Evolutionary conservation across 2,113 vertebrate genomes (phyloP).

Genomic region (Gambusia affinis): DNA sequence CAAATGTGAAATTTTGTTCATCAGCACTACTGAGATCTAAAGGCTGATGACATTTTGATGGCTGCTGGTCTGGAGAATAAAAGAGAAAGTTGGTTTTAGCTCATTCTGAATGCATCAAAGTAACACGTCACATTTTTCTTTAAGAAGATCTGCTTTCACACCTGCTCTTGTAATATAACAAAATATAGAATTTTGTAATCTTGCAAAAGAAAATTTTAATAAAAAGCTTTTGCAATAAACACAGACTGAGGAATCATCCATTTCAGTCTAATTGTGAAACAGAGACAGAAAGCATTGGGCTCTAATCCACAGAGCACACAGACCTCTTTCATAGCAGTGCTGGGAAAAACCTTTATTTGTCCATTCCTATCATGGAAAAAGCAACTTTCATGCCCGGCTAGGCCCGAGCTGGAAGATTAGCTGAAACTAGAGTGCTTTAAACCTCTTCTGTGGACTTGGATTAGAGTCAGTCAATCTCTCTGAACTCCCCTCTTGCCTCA

Average conservation of each 20-base stretch:
- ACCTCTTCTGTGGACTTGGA: slow-evolving; percentile 89
- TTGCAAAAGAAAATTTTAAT: not conserved
- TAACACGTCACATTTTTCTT: not conserved
- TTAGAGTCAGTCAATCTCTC: slow-evolving; percentile 85
- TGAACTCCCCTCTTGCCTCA: slow-evolving; percentile 43
- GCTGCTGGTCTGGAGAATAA: not conserved
- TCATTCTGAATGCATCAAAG: not conserved
- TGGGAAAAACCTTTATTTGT: slow-evolving; percentile 87
- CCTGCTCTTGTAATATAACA: not conserved
- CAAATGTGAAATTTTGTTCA: not conserved
- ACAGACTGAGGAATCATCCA: slow-evolving; percentile 66
- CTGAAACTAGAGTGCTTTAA: slow-evolving; percentile 97
- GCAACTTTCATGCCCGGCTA: slow-evolving; percentile 85
- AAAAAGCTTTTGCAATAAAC: slow-evolving; percentile 20
- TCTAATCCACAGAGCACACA: slow-evolving; percentile 88
- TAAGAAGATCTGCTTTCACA: not conserved
- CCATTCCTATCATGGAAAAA: slow-evolving; percentile 82
- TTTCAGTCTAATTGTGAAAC: slow-evolving; percentile 80
- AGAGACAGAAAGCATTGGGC: slow-evolving; percentile 65
- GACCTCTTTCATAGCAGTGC: slow-evolving; percentile 82
- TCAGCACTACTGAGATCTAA: not conserved
- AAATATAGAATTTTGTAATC: not conserved
- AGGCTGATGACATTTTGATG: not conserved
- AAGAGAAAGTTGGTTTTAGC: not conserved
- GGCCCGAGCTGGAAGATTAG: slow-evolving; percentile 94